A percentile compares a stretch with the other conserved stretches of the same genome.
These are phyloP conservation scores for Baccha elongata DNA, from an alignment of 2,888 invertebrate genomes.

Conservation along the genomic window DNA sequence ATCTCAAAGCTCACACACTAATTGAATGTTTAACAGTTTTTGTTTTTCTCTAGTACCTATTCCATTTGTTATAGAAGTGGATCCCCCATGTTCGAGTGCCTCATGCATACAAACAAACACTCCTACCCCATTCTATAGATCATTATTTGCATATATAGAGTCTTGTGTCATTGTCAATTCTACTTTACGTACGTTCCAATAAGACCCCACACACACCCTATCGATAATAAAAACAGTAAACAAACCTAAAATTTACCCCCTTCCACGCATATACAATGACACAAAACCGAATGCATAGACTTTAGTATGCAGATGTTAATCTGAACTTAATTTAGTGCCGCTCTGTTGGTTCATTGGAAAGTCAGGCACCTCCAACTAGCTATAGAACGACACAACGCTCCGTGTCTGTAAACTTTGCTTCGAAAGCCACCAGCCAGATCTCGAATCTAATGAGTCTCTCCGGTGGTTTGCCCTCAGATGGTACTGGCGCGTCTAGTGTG, in stretches of 20 bases:
- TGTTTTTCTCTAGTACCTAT: constrained; percentile 28
- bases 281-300: constrained; percentile 32
- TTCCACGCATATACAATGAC: not conserved
- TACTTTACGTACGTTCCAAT: too few relatives aligned
- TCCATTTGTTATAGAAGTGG: constrained; percentile 3
- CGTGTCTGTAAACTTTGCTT: not conserved
- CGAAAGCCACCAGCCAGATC: constrained; percentile 4
- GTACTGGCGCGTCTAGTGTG: constrained; percentile 39
- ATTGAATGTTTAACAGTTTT: constrained; percentile 50
- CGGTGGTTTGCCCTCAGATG: constrained; percentile 56
- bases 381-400: not conserved
- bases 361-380: constrained; percentile 19
- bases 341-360: constrained; percentile 57
- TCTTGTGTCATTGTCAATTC: constrained; percentile 37
- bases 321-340: constrained; percentile 71
- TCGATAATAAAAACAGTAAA: constrained; percentile 10
- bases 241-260: constrained; percentile 40
- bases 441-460: constrained; percentile 59
- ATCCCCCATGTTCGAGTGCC: not conserved
- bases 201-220: constrained; percentile 14
- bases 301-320: constrained; percentile 63
- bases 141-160: constrained; percentile 29
- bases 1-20: constrained; percentile 35
- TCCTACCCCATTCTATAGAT: constrained; percentile 19
- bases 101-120: constrained; percentile 9